Evolutionary conservation across 1,140 invertebrate genomes (phyloP), one percentile per base, ranked within the genome.

Genomic region (Magallana ariakensis): DNA sequence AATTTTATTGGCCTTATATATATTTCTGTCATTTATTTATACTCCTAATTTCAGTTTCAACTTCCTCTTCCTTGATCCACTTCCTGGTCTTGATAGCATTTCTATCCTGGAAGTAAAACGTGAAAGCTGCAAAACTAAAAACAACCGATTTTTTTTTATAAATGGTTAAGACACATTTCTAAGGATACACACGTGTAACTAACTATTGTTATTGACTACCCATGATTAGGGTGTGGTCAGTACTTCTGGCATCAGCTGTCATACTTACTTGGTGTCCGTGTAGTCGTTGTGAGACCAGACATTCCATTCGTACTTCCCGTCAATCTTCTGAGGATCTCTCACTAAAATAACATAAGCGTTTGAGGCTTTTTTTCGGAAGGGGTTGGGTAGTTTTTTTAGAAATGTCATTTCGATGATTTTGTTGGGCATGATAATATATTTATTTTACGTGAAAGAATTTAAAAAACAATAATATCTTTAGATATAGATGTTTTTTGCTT

Each of bases 251-350:
- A 62, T 62, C 19, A 33, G 58, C 58, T 62, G 11, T 62, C 19
- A 26, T 5, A 75, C 66, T 75, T 75, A 75, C 66, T 75, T 75
- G 66, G 22, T 33, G 22, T 75, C 66, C 13, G 66, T 75, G 22
- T 75, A 75, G 66, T 75, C 66, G 26, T 7, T 26, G 11, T 33
- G 66, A 75, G 66, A 75, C 66, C 66, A 75, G 6, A 75, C 66
- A 75, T 46, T 75, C 66, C 66, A 75, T 5, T 75, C 66, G 22
- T 75, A 75, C 22, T 75, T 75, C 22, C 66, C 66, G 11, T 75
- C 22, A 26, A 75, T 75, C 66, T 75, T 75, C 9, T 75, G 19
- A 1, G 66, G 66, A 13, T 75, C 66, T 75, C 33, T 75, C 22
- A 75, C 66, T 75, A 8, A 4, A 75, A 75, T 10, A 22, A 60